Conservation (phyloP, 2,113 vertebrate genomes). For the Sardina pilchardus region DNA sequence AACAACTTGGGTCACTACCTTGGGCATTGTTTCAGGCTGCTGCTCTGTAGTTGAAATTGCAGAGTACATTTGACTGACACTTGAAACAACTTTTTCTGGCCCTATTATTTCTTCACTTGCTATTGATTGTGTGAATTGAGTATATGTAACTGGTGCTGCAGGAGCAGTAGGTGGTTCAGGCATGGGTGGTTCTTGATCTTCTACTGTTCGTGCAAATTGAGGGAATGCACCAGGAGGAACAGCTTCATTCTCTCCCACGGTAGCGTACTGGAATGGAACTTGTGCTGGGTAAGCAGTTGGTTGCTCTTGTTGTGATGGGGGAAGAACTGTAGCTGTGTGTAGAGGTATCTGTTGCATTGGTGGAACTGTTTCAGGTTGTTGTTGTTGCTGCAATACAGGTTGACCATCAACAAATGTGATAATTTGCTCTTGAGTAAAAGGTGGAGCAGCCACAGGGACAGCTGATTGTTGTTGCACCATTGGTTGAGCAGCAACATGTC, state of each 20-base stretch:
- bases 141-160: conserved; percentile 45
- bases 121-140: conserved; percentile 49
- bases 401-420: not conserved
- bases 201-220: conserved; percentile 34
- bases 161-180: conserved; percentile 32
- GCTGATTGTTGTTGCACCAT: not conserved
- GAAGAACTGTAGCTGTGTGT: not conserved
- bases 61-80: conserved; percentile 76
- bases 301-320: conserved; percentile 52
- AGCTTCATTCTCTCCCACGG: not conserved
- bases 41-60: conserved; percentile 72
- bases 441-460: not conserved
- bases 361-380: not conserved
- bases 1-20: conserved; percentile 74
- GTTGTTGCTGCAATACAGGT: not conserved
- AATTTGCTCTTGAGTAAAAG: not conserved
- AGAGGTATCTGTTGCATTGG: not conserved
- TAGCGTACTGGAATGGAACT: not conserved
- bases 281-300: conserved; percentile 27
- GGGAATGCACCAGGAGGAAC: not conserved
- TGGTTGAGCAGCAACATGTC: not conserved
- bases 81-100: conserved; percentile 73
- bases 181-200: conserved; percentile 43
- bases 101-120: conserved; percentile 77
- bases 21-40: conserved; percentile 66